Evolutionary conservation across 1,140 invertebrate species (phyloP), one percentile per base, ranked within the genome.

Genomic region (Hyles vespertilio): DNA sequence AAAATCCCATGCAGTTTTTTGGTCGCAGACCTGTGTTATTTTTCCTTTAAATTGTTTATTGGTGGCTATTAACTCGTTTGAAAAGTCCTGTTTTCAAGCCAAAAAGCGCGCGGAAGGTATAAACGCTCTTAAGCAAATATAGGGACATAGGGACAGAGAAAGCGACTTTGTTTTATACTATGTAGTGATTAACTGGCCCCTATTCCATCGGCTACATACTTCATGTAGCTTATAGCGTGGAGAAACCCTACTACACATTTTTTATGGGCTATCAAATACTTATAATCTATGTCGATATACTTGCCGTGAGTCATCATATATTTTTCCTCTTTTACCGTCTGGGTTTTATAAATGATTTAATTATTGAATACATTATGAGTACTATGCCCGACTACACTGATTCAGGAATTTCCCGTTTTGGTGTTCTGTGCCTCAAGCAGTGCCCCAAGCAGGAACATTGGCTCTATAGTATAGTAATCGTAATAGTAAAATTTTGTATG

Each of bases 221-320:
- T 32, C 51, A 57, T 40, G 46, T 52, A 0, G 3, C 48, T 10
- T 3, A 36, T 10, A 48, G 11, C 4, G 51, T 58, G 32, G 57
- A 59, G 3, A 34, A 59, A 47, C 61, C 61, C 0, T 11, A 43
- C 32, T 56, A 56, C n/a, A 52, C 52, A 22, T 5, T 56, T 2
- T 63, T 63, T 11, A 40, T 50, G 2, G 48, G 33, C 8, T n/a
- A 56, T 5, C 56, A 57, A 5, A 43, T 63, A 11, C n/a, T 59
- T 5, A 51, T 12, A 40, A 55, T 58, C 6, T 63, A 56, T 32
- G n/a, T 59, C n/a, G 61, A 63, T 11, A 36, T 56, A 9, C 22
- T 63, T 45, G 5, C 57, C 3, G 40, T 34, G 45, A 44, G 47
- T 47, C 45, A 46, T 33, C 56, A 59, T 32, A 49, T 63, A 6